Conservation (phyloP, 2,113 vertebrate species). For the Saiga tatarica region DNA sequence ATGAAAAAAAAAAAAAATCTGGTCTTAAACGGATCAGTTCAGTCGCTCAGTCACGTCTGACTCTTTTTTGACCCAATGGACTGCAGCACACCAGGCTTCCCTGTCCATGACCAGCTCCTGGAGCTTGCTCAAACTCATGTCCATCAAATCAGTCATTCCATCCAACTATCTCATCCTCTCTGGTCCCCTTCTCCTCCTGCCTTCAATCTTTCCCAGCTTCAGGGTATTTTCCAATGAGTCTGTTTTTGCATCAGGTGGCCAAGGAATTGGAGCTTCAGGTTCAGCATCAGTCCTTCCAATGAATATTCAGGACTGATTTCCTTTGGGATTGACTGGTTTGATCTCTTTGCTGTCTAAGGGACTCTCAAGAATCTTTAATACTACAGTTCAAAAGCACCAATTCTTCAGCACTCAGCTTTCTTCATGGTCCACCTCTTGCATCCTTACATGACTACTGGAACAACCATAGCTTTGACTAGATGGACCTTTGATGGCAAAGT, state of each 20-base stretch:
- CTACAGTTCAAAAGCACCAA: background rate
- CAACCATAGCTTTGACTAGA: background rate
- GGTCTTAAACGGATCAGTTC: background rate
- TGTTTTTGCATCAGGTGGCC: background rate
- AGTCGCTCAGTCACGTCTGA: rapidly evolving
- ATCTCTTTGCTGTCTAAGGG: background rate
- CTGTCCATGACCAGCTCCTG: background rate
- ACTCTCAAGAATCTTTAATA: background rate
- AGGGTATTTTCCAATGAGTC: background rate
- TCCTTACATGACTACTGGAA: background rate
- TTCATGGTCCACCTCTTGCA: background rate
- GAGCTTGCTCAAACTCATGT: background rate
- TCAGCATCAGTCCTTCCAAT: background rate
- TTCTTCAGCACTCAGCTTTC: background rate
- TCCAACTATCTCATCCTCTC: background rate
- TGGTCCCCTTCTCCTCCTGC: background rate
- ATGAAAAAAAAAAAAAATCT: background rate
- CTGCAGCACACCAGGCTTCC: background rate
- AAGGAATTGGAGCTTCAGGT: background rate
- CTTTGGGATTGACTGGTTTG: background rate
- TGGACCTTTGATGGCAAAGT: background rate
- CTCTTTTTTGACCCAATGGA: background rate
- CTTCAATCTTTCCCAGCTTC: background rate
- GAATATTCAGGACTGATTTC: background rate
- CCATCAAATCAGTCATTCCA: background rate